A percentile compares a stretch with the other conserved stretches of the same genome.
These are phyloP conservation scores for Gambusia affinis DNA, from an alignment of 2,113 vertebrate species.

Conservation along the genomic window DNA sequence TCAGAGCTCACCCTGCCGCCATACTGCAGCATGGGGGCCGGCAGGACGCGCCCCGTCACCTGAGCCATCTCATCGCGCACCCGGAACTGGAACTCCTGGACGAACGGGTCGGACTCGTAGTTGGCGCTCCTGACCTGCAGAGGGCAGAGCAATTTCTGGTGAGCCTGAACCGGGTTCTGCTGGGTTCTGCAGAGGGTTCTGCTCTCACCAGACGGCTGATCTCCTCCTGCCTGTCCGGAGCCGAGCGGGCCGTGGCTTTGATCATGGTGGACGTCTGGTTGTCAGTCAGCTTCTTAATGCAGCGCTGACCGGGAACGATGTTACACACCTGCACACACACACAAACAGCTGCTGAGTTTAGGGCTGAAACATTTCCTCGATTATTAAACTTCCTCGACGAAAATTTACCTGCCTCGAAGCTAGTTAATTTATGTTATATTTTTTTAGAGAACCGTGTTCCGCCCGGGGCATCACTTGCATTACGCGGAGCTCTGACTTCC, in stretches of 20 bases:
- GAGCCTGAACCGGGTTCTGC: neutral
- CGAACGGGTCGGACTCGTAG: conserved; percentile 93
- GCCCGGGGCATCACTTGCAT: no score
- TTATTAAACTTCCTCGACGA: no score
- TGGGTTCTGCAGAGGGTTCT: conserved; percentile 50
- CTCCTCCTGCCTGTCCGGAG: conserved; percentile 94
- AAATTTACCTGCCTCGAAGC: no score
- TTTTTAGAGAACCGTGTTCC: no score
- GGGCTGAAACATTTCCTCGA: no score
- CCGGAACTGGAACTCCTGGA: conserved; percentile 96
- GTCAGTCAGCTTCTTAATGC: conserved; percentile 97
- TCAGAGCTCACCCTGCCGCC: conserved; percentile 92
- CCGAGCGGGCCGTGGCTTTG: conserved; percentile 95
- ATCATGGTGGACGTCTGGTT: conserved; percentile 99
- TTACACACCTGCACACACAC: conserved; percentile 87
- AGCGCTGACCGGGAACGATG: conserved; percentile 93
- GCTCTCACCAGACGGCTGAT: conserved; percentile 92
- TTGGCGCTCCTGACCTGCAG: conserved; percentile 93
- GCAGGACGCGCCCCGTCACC: conserved; percentile 93
- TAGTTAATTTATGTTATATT: no score
- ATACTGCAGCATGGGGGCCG: conserved; percentile 97
- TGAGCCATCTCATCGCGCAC: conserved; percentile 97
- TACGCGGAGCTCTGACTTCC: no score
- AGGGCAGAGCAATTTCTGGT: neutral
- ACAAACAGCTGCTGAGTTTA: no score